Evolutionary conservation across 2,888 invertebrate genomes (phyloP).

Genomic region (Schrankia costaestrigalis): DNA sequence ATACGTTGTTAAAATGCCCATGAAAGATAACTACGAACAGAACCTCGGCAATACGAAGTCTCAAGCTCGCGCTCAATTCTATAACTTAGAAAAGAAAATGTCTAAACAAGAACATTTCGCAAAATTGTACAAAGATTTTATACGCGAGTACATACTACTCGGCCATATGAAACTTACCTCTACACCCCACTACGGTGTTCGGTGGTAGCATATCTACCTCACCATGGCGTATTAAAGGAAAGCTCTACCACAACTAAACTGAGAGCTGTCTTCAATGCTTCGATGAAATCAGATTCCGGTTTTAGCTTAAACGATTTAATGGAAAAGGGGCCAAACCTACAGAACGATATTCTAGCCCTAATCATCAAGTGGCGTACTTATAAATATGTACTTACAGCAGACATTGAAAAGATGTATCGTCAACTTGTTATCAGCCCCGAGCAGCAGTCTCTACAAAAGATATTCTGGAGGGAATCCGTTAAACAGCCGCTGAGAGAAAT

Average conservation of each 20-base stretch:
- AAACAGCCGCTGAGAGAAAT: background rate
- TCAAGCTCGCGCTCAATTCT: background rate
- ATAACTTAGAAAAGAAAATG: background rate
- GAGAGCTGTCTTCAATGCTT: background rate
- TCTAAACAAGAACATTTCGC: background rate
- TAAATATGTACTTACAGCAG: background rate
- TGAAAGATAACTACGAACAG: background rate
- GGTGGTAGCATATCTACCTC: background rate
- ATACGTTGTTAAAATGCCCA: background rate
- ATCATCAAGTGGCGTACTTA: background rate
- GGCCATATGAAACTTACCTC: background rate
- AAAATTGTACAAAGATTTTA: background rate
- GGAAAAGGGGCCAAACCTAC: background rate
- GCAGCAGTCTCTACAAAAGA: background rate
- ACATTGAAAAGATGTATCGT: background rate
- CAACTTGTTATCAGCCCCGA: background rate
- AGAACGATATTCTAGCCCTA: background rate
- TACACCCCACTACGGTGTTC: background rate
- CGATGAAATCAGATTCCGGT: background rate
- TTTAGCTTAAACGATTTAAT: background rate
- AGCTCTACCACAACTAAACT: background rate
- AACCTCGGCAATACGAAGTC: background rate
- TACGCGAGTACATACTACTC: background rate
- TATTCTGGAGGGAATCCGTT: background rate
- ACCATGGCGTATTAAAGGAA: background rate